A percentile compares a stretch with the other conserved stretches of the same genome.
Evolutionary conservation across 2,888 invertebrate genomes (phyloP).

Genomic region (Erynnis tages): DNA sequence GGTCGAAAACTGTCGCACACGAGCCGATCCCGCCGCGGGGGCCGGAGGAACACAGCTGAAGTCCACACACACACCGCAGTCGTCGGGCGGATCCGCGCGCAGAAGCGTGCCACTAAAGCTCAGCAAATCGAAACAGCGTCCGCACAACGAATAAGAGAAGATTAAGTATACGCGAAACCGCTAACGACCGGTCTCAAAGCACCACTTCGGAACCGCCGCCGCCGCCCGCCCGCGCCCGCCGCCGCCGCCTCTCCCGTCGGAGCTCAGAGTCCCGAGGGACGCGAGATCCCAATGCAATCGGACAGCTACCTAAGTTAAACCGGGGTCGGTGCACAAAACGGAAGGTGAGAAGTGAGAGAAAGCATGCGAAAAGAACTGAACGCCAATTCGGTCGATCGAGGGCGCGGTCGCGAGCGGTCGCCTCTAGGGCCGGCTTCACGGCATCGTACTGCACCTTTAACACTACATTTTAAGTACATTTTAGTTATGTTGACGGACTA

Average conservation of each 20-base stretch:
- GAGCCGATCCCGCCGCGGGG: constrained; percentile 27
- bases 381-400: neutral
- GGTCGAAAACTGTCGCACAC: constrained; percentile 17
- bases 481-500: too few species aligned
- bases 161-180: constrained; percentile 40
- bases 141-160: constrained; percentile 39
- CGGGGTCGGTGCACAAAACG: constrained; percentile 26
- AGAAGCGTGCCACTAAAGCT: constrained; percentile 52
- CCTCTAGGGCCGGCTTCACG: too few species aligned
- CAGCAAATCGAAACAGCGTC: constrained; percentile 54
- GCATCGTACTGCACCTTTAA: too few species aligned
- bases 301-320: constrained; percentile 7
- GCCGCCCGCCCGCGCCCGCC: constrained; percentile 28
- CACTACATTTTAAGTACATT: too few species aligned
- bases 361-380: constrained; percentile 17
- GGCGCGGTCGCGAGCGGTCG: neutral
- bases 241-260: constrained; percentile 15
- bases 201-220: constrained; percentile 34
- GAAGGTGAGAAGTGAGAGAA: constrained; percentile 20
- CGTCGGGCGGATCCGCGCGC: constrained; percentile 34
- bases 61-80: constrained; percentile 29
- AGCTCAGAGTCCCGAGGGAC: constrained; percentile 2
- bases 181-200: constrained; percentile 41
- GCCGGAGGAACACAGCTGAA: constrained; percentile 28
- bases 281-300: neutral